Base-by-base conservation (phyloP, 37 sponge, comb jelly and placozoan genomes). In the Axinella damicornis region DNA sequence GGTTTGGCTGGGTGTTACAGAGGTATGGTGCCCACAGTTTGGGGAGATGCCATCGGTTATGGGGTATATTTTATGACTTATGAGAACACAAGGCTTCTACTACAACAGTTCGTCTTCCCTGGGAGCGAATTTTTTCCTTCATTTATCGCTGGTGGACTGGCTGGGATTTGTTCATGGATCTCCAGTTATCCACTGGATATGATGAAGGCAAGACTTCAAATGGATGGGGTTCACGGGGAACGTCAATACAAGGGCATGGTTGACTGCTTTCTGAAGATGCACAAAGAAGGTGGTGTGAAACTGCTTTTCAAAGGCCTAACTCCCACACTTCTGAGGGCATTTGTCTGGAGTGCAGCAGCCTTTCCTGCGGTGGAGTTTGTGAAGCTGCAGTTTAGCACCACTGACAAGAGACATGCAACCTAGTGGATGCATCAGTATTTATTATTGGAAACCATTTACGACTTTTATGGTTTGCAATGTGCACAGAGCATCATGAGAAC, bases 111-210 rank as follows among this genome's bases (percentile, higher is more conserved):
- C 46, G 9, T 46, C 46, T 46, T 46, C 9, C 62, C 27, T 5
- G 11, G 62, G 25, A 61, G 27, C 5, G 27, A 61, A 2, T 25
- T 61, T 25, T 25, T 61, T 14, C 27, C n/a, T 25, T 25, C 62
- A 25, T 61, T 61, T 11, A 25, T 89, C 2, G 90, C 88, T 33
- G 97, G 97, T 28, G 97, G 95, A 11, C 0, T 91, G 9, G 56
- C 84, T 71, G 97, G 97, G 0, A 70, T 78, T 0, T 4, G 57
- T 6, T 65, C 73, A 1, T 97, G 97, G 97, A 4, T 92, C 6
- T 22, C 78, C 0, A 57, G 65, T 18, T 97, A 94, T 79, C 97
- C 97, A 20, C 24, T 97, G 36, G 97, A 97, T 77, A 88, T 97
- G 0, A 77, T 94, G 28, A 97, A 97, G 57, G 88, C 97, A 15